Evolutionary conservation across 2,888 invertebrate species (phyloP).

Genomic region (Aproaerema taeniolella): DNA sequence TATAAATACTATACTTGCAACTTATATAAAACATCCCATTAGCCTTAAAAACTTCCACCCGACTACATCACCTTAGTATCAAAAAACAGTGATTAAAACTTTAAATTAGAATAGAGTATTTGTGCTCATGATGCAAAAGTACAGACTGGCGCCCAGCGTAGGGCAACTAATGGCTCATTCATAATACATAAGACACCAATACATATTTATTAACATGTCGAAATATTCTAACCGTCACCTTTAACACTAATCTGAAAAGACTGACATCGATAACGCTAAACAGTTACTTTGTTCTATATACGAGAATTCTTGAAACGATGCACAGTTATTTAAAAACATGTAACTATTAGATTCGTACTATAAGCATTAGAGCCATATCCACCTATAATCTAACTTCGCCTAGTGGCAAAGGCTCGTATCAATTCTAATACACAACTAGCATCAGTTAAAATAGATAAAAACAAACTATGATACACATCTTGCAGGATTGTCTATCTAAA

Average conservation of each 20-base stretch:
- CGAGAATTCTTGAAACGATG: constrained; percentile 52
- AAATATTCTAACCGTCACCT: constrained; percentile 35
- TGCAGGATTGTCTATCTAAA: constrained; percentile 62
- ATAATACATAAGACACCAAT: constrained; percentile 35
- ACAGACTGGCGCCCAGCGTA: constrained; percentile 27
- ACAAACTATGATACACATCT: constrained; percentile 52
- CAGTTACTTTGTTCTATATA: constrained; percentile 54
- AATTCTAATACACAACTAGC: constrained; percentile 60
- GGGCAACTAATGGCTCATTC: constrained; percentile 25
- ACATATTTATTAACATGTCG: constrained; percentile 17
- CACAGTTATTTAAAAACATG: constrained; percentile 46
- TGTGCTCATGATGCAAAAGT: constrained; percentile 52
- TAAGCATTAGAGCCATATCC: constrained; percentile 60
- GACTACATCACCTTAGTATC: constrained; percentile 43
- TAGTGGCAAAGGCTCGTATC: constrained; percentile 42
- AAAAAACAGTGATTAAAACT: constrained; percentile 57
- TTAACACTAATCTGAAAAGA: constrained; percentile 33
- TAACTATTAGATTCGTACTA: constrained; percentile 60
- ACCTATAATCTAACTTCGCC: constrained; percentile 45
- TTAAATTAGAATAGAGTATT: constrained; percentile 58
- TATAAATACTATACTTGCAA: constrained; percentile 63
- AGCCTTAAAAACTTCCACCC: constrained; percentile 34
- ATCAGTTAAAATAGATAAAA: constrained; percentile 67
- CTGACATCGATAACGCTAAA: constrained; percentile 55
- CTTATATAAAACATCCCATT: constrained; percentile 48